Conservation (phyloP, 2,797 vertebrate species). For the Ceyx erithaca region DNA sequence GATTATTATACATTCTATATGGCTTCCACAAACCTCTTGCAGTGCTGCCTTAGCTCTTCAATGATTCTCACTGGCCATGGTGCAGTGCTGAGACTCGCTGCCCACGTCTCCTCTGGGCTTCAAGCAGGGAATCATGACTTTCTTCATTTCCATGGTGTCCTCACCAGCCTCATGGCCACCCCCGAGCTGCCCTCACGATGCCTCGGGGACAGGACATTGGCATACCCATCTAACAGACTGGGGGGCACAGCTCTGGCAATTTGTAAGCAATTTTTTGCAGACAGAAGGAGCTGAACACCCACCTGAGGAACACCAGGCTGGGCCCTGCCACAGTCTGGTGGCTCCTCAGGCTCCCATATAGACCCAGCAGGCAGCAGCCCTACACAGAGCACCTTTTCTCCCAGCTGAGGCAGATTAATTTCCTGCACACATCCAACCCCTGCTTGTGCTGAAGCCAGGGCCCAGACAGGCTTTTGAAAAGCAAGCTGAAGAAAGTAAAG, state of each 20-base stretch:
- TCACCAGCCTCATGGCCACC: accelerated
- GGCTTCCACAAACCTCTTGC: background rate
- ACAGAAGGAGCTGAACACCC: background rate
- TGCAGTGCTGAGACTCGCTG: accelerated
- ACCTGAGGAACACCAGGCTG: accelerated
- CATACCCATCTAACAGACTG: accelerated
- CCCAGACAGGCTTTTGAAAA: background rate
- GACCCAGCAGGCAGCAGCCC: accelerated
- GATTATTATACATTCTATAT: no score
- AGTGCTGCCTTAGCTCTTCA: background rate
- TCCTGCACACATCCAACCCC: background rate
- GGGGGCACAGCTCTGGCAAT: background rate
- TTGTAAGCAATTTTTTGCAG: background rate
- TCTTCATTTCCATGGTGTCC: accelerated
- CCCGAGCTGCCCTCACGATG: accelerated
- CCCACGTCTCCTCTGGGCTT: accelerated
- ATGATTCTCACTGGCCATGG: background rate
- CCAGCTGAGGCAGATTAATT: background rate
- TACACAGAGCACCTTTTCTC: accelerated
- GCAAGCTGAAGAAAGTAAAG: background rate
- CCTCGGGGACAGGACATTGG: accelerated
- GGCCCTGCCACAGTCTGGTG: accelerated
- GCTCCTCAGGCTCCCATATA: background rate
- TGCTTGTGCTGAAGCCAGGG: background rate
- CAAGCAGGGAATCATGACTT: accelerated